These are phyloP conservation scores for Stegana nigrithorax DNA, from an alignment of 2,888 invertebrate species.

Conservation along the genomic window DNA sequence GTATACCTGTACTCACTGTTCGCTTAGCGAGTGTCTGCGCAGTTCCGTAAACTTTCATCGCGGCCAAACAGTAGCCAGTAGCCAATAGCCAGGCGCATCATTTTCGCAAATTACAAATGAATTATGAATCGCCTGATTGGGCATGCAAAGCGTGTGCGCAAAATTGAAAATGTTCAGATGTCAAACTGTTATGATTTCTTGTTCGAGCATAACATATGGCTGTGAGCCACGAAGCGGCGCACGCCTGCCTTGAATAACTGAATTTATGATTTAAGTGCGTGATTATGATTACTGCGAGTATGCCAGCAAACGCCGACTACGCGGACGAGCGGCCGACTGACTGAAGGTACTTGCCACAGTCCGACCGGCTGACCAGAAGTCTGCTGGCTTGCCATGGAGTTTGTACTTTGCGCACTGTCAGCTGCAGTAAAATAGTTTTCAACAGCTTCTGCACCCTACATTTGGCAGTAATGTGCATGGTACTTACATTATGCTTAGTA, in stretches of 20 bases:
- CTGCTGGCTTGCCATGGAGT: no score
- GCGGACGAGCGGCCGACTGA: background rate
- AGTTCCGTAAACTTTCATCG: conserved; percentile 4
- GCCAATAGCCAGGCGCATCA: background rate
- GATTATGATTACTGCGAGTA: conserved; percentile 44
- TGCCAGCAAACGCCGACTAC: background rate
- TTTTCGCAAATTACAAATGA: conserved; percentile 4
- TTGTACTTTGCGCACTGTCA: no score
- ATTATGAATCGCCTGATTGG: background rate
- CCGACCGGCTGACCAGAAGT: no score
- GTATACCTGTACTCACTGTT: background rate
- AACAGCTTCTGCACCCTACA: no score
- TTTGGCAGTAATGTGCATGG: no score
- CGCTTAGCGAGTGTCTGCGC: background rate
- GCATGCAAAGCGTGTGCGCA: conserved; percentile 2
- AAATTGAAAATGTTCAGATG: background rate
- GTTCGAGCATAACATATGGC: background rate
- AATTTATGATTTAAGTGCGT: conserved; percentile 61
- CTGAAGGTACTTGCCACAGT: no score
- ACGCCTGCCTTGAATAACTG: conserved; percentile 25
- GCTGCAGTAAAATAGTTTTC: no score
- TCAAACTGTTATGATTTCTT: conserved; percentile 17
- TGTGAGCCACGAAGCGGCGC: no score
- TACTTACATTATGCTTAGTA: no score
- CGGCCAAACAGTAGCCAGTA: background rate